Evolutionary conservation across 2,797 vertebrate genomes (phyloP), one percentile per base, ranked within the genome.

Genomic region (Botia kubotai): DNA sequence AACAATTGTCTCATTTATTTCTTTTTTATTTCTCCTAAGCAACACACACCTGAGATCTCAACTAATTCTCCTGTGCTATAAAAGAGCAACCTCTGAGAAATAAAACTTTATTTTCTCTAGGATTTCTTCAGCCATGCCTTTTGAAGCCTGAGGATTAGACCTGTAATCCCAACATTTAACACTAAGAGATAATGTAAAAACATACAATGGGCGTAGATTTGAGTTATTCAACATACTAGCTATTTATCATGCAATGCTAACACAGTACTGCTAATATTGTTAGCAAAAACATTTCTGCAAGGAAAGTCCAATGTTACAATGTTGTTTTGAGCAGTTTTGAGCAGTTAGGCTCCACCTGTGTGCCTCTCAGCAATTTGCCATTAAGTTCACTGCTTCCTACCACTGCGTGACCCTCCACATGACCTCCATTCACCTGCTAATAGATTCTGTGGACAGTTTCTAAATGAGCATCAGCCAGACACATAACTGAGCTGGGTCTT

Each of bases 361-460:
- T 73, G 33, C 14, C 36, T 67, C 29, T 50, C 63, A 57, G 63
- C 14, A 55, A 26, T 67, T 57, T 55, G 75, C 21, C 11, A 19
- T 46, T 46, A n/a, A n/a, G 36, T 75, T 57, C 36, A 50, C 57
- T 73, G 36, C 57, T 62, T 60, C 21, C 53, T 52, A 52, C 71
- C 65, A 71, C 60, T 36, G 12, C 17, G 43, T 3, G 50, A 84
- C 80, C 75, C 86, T 81, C 21, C 68, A n/a, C 72, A 78, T 36
- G 48, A 82, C 75, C 83, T 19, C 65, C 72, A 75, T 84, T 62
- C 75, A 72, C 57, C 79, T 19, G 57, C 43, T 75, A 86, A 77
- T 79, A 87, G 72, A 80, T 77, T 77, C n/a, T 69, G 65, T 65
- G 29, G 39, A 66, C 66, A 80, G 84, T 33, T 74, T 39, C 36